A percentile compares a stretch with the other conserved stretches of the same genome.
Evolutionary conservation across 2,797 vertebrate species (phyloP).

Genomic region (Echeneis naucrates): DNA sequence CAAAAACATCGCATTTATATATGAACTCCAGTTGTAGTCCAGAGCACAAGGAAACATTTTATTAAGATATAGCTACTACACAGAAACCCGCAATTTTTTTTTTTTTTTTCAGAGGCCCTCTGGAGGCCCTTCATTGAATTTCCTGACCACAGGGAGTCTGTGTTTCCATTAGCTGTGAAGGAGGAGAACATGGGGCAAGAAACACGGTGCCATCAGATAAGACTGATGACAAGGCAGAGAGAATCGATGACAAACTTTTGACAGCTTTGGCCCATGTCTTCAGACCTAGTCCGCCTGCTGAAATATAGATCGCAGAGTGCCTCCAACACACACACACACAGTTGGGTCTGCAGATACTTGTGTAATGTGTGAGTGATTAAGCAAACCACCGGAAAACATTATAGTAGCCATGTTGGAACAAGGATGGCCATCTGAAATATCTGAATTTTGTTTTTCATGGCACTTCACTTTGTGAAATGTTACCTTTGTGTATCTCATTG

Average conservation of each 20-base stretch:
- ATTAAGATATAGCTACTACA: slow-evolving; percentile 7
- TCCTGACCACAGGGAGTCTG: slow-evolving; percentile 57
- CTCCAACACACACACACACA: slow-evolving; percentile 56
- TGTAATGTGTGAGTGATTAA: slow-evolving; percentile 60
- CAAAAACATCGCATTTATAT: neutral
- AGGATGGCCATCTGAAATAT: slow-evolving; percentile 27
- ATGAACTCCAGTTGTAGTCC: neutral
- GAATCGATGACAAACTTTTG: slow-evolving; percentile 85
- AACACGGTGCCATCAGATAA: slow-evolving; percentile 84
- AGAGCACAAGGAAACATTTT: neutral
- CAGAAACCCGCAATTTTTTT: slow-evolving; percentile 43
- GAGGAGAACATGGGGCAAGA: slow-evolving; percentile 67
- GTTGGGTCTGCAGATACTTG: slow-evolving; percentile 44
- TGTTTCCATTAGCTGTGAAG: slow-evolving; percentile 70
- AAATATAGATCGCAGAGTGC: slow-evolving; percentile 79
- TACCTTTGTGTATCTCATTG: slow-evolving; percentile 15
- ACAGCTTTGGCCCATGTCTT: slow-evolving; percentile 81
- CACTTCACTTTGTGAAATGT: slow-evolving; percentile 9
- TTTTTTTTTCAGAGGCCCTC: slow-evolving; percentile 43
- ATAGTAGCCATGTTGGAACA: slow-evolving; percentile 24
- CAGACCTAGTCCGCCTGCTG: slow-evolving; percentile 73
- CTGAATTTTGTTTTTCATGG: neutral
- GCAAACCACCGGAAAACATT: slow-evolving; percentile 40
- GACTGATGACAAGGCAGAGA: slow-evolving; percentile 84
- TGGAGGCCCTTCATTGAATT: slow-evolving; percentile 49